Evolutionary conservation across 2,797 vertebrate genomes (phyloP), one percentile per base, ranked within the genome.

Genomic region (Amazonetta brasiliensis): DNA sequence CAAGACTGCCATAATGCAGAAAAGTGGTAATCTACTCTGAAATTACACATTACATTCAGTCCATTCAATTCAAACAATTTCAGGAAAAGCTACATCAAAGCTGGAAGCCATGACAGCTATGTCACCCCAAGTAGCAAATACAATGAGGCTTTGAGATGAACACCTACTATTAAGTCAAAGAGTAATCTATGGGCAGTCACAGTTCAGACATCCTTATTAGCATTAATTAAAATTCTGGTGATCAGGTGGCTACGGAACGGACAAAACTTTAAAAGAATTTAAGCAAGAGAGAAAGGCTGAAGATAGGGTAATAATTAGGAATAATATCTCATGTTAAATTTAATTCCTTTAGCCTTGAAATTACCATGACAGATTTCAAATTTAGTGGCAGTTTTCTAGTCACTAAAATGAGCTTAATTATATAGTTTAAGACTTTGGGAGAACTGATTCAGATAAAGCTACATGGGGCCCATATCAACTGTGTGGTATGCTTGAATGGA

Each of bases 361-460:
- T 95, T 87, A 84, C 90, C 92, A 25, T 94, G 93, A 95, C 86
- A 96, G 95, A 87, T 95, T 96, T 96, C 75, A 95, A 89, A 95
- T 92, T 81, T 85, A 89, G 90, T 95, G 92, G 62, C 94, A 94
- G 86, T 92, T 95, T 95, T 92, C 90, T 75, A 94, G 66, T 89
- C 73, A 50, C 90, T 91, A 80, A 67, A 80, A 93, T 85, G 83
- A 90, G 44, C 59, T 91, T 95, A 93, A 96, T 97, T 93, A 85
- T 52, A 44, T 30, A 87, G 56, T 64, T 92, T 64, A 90, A 93
- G 80, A 58, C 46, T 80, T 78, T 48, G 50, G 54, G 25, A 90
- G 81, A 81, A 84, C 46, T 60, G 68, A 84, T 90, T 92, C 67
- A 88, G 87, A 89, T 80, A 90, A 91, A 93, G 79, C 72, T 94